Evolutionary conservation across 2,797 vertebrate species (phyloP).

Genomic region (Acipenser ruthenus): DNA sequence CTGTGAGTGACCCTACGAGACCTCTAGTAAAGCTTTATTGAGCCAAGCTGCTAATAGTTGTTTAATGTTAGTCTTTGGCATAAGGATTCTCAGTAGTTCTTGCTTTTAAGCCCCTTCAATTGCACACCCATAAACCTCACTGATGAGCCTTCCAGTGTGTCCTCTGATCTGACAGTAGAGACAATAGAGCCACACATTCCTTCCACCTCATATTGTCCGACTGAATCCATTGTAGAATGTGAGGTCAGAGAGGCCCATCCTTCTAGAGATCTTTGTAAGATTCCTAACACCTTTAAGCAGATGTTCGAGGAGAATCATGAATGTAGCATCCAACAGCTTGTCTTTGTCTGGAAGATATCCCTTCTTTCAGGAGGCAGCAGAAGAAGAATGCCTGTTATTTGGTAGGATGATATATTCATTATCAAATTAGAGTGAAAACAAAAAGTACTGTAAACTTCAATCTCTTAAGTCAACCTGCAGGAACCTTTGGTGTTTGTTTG

Average conservation of each 20-base stretch:
- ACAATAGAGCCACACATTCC: conserved; percentile 58
- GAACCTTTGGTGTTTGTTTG: too few relatives aligned
- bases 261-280: not conserved
- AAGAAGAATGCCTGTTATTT: too few relatives aligned
- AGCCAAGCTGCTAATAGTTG: conserved; percentile 62
- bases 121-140: conserved; percentile 59
- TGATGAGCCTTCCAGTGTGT: conserved; percentile 59
- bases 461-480: too few relatives aligned
- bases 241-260: conserved; percentile 41
- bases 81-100: conserved; percentile 62
- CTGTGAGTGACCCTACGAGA: conserved; percentile 61
- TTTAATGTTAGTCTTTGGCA: conserved; percentile 64
- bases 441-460: too few relatives aligned
- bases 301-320: conserved; percentile 15
- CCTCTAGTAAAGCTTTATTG: conserved; percentile 58
- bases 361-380: conserved; percentile 10
- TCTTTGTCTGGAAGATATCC: conserved; percentile 6
- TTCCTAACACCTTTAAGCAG: conserved; percentile 11
- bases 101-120: conserved; percentile 64
- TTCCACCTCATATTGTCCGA: conserved; percentile 57
- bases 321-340: conserved; percentile 10
- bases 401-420: too few relatives aligned
- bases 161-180: conserved; percentile 50
- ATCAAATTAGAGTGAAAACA: too few relatives aligned
- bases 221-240: conserved; percentile 45